Percentiles rank a stretch among this genome's conserved stretches.
These are phyloP conservation scores for Deilephila elpenor DNA, from an alignment of 2,888 invertebrate genomes.

Conservation along the genomic window DNA sequence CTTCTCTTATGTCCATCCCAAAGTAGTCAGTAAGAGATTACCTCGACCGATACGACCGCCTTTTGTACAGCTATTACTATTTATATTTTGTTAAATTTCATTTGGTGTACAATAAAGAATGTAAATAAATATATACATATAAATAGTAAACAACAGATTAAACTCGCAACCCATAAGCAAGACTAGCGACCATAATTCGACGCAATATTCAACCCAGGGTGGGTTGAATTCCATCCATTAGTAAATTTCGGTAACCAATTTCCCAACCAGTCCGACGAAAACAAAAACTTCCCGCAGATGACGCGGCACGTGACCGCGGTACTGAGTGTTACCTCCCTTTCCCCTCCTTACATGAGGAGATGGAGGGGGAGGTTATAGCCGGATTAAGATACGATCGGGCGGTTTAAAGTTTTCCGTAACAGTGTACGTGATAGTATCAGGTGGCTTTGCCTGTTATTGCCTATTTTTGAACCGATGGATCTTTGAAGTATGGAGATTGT, in stretches of 20 bases:
- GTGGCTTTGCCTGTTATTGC: constrained; percentile 9
- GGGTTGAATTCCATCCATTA: too few relatives aligned
- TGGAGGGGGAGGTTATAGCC: constrained; percentile 55
- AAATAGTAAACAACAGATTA: too few relatives aligned
- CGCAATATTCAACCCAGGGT: not conserved
- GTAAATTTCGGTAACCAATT: not conserved
- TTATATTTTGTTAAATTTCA: too few relatives aligned
- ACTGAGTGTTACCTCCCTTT: constrained; percentile 41
- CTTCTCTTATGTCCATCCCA: too few relatives aligned
- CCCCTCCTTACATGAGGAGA: constrained; percentile 39
- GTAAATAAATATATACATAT: too few relatives aligned
- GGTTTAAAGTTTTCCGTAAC: constrained; percentile 53
- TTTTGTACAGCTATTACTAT: too few relatives aligned
- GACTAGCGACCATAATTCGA: not conserved
- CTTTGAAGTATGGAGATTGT: constrained; percentile 25
- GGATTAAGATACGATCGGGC: constrained; percentile 61
- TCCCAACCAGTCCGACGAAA: not conserved
- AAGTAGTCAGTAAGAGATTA: too few relatives aligned
- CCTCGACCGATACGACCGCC: too few relatives aligned
- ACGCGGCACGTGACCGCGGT: constrained; percentile 66
- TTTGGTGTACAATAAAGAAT: too few relatives aligned
- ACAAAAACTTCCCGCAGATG: constrained; percentile 52
- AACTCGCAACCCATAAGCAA: too few relatives aligned
- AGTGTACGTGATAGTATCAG: constrained; percentile 31
- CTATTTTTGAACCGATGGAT: constrained; percentile 34